Percentiles rank a stretch among this genome's conserved stretches.
Evolutionary conservation across 2,113 vertebrate species (phyloP).

Genomic region (Trematomus loennbergii): DNA sequence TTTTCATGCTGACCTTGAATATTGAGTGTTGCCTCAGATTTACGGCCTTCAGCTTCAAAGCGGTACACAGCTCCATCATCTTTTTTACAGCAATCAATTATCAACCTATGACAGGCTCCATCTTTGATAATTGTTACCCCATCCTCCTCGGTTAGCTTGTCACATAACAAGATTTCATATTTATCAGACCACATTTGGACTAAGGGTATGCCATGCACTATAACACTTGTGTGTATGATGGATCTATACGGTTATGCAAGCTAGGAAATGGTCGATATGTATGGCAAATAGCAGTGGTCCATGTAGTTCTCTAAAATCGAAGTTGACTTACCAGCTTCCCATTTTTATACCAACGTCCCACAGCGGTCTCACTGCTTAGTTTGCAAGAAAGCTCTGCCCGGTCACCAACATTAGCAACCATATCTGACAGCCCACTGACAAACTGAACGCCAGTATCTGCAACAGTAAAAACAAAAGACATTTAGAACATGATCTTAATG

Average conservation of each 20-base stretch:
- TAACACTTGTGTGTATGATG: background rate
- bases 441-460: constrained; percentile 82
- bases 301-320: background rate
- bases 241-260: background rate
- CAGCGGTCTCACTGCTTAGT: constrained; percentile 80
- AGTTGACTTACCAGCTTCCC: constrained; percentile 84
- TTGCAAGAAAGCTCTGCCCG: constrained; percentile 83
- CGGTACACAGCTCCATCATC: constrained; percentile 86
- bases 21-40: constrained; percentile 82
- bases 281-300: background rate
- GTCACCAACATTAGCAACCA: constrained; percentile 79
- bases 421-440: constrained; percentile 84
- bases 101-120: constrained; percentile 84
- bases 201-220: background rate
- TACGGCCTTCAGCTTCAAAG: constrained; percentile 87
- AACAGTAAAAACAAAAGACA: constrained; percentile 11
- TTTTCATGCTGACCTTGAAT: constrained; percentile 78
- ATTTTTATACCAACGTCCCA: constrained; percentile 90
- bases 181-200: background rate
- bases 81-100: constrained; percentile 81
- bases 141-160: constrained; percentile 83
- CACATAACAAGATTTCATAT: constrained; percentile 11
- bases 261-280: background rate
- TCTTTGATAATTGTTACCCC: constrained; percentile 85
- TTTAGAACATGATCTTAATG: no score